phyloP scores from a whole-genome alignment of 2,888 invertebrate species.

The Spilarctia lutea region DNA sequence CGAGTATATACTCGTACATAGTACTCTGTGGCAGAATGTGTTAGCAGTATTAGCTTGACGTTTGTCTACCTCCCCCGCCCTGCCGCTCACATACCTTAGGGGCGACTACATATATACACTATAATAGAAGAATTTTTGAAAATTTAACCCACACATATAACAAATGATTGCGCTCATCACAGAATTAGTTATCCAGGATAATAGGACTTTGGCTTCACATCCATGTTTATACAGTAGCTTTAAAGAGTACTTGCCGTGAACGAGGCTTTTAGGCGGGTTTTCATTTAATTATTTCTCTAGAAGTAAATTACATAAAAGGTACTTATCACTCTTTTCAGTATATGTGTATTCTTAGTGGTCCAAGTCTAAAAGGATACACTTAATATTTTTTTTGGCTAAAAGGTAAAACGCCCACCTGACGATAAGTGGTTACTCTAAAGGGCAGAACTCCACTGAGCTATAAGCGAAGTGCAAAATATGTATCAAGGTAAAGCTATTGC shows the following conservation, averaged over 20 bases:
- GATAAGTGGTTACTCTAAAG: constrained; percentile 46
- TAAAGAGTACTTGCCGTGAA: not conserved
- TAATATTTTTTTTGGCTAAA: constrained; percentile 48
- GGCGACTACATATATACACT: no score
- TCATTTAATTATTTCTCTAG: not conserved
- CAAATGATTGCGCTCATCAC: no score
- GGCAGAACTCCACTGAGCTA: constrained; percentile 11
- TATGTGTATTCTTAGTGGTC: constrained; percentile 39
- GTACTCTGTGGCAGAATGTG: no score
- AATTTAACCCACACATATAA: no score
- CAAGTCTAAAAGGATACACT: constrained; percentile 43
- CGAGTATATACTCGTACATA: no score
- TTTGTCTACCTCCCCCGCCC: no score
- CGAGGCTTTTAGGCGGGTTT: not conserved
- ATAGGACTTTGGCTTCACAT: no score
- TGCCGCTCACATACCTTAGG: no score
- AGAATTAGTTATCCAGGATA: no score
- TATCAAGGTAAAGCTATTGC: not conserved
- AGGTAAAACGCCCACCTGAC: constrained; percentile 50
- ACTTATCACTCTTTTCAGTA: constrained; percentile 31
- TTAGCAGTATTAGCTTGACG: no score
- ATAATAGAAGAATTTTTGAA: no score
- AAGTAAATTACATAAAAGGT: constrained; percentile 6
- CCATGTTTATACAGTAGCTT: not conserved
- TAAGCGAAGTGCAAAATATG: constrained; percentile 24